phyloP scores from a whole-genome alignment of 2,113 vertebrate genomes.

The Phrynosoma blainvillii region DNA sequence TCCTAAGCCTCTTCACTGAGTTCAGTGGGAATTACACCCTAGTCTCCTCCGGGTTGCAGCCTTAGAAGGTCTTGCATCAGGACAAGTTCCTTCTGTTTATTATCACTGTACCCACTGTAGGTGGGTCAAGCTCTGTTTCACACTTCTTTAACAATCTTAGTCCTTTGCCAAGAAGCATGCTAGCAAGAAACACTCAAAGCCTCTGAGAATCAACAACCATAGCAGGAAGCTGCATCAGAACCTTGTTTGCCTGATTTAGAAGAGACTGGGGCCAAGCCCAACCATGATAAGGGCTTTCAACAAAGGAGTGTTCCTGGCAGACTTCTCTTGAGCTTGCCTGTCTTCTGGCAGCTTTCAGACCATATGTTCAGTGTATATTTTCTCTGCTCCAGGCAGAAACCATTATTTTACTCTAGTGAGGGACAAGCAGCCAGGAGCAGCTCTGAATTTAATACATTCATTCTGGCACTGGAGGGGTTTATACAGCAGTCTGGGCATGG shows the following conservation, averaged over 20 bases:
- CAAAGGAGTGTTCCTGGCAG: constrained; percentile 13
- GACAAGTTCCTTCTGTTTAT: not conserved
- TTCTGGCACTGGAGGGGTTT: not conserved
- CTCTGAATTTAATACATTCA: not conserved
- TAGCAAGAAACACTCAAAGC: not conserved
- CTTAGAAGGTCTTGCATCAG: not conserved
- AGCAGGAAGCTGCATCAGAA: not conserved
- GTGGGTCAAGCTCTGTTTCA: not conserved
- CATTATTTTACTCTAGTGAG: not conserved
- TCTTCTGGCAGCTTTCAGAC: constrained; percentile 28
- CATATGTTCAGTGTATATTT: not conserved
- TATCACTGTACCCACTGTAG: not conserved
- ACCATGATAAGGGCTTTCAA: constrained; percentile 20
- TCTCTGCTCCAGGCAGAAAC: fast-evolving
- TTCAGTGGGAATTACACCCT: not conserved
- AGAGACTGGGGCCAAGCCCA: not conserved
- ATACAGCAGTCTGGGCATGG: not conserved
- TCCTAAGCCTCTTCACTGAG: not conserved
- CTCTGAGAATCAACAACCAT: not conserved
- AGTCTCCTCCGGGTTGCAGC: not conserved
- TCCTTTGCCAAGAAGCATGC: constrained; percentile 4
- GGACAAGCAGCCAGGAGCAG: constrained; percentile 11
- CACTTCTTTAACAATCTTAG: not conserved
- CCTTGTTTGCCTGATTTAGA: constrained; percentile 26
- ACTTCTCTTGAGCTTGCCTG: not conserved